Conservation (phyloP, 1,140 invertebrate genomes). For the Nasonia vitripennis region DNA sequence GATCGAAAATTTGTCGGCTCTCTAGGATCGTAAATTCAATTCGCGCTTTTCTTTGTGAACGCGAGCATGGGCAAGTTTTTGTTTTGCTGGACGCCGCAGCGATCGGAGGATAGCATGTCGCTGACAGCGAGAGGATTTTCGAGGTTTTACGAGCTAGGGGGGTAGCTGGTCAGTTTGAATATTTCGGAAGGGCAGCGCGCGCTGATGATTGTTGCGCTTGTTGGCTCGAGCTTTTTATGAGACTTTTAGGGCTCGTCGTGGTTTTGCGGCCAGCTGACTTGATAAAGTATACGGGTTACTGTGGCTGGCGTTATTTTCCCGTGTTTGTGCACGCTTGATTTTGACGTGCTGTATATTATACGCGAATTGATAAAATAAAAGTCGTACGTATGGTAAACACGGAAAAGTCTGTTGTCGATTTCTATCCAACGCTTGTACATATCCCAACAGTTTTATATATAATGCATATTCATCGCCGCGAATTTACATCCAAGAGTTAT, state of each 20-base stretch:
- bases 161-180: background rate
- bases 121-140: slow-evolving; percentile 18
- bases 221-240: background rate
- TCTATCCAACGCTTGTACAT: background rate
- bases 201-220: background rate
- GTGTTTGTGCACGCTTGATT: no score
- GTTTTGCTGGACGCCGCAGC: no score
- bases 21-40: slow-evolving; percentile 28
- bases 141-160: background rate
- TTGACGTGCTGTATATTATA: no score
- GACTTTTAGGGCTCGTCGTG: background rate
- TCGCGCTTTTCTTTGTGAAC: background rate
- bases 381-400: no score
- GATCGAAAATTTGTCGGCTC: slow-evolving; percentile 32
- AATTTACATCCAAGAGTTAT: slow-evolving; percentile 23
- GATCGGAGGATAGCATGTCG: background rate
- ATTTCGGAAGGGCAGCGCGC: no score
- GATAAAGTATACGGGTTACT: no score
- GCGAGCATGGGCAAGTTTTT: background rate
- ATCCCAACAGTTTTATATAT: background rate
- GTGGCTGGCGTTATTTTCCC: no score
- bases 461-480: background rate
- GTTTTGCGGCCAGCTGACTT: background rate
- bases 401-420: background rate
- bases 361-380: no score